Conservation (phyloP, 2,113 vertebrate species). For the Verasper variegatus region DNA sequence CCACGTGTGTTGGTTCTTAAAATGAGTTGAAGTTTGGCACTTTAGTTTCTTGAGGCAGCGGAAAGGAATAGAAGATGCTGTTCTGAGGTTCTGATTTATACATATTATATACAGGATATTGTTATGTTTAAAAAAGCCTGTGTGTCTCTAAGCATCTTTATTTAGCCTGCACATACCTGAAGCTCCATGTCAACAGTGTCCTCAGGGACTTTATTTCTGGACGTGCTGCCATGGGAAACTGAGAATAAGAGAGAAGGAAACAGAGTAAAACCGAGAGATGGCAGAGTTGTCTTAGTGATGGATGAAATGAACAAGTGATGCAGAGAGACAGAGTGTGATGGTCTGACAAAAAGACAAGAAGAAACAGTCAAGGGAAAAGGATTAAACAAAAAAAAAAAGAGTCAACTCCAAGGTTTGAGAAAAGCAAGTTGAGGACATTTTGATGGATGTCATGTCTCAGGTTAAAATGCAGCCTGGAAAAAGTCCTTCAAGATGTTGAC, state of each 20-base stretch:
- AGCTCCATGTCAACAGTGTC: background rate
- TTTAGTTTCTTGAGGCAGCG: too few relatives aligned
- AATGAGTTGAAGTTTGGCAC: too few relatives aligned
- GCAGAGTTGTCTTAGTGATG: conserved; percentile 26
- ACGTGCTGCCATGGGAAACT: conserved; percentile 13
- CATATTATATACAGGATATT: too few relatives aligned
- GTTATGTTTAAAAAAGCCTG: background rate
- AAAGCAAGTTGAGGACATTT: background rate
- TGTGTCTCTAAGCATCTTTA: background rate
- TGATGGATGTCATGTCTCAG: conserved; percentile 8
- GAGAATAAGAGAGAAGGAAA: conserved; percentile 12
- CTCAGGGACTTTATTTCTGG: conserved; percentile 3
- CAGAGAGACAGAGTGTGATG: conserved; percentile 17
- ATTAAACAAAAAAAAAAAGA: background rate
- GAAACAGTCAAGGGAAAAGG: background rate
- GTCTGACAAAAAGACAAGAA: conserved; percentile 11
- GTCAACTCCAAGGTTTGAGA: background rate
- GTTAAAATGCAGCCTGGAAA: background rate
- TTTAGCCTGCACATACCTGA: background rate
- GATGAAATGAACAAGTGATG: conserved; percentile 26
- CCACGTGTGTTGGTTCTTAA: too few relatives aligned
- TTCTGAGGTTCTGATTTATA: too few relatives aligned
- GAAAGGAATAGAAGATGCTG: too few relatives aligned
- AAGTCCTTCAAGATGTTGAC: background rate
- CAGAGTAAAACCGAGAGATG: background rate